Evolutionary conservation across 2,113 vertebrate genomes (phyloP), one percentile per base, ranked within the genome.

Genomic region (Pseudolaguvia tuberculata): DNA sequence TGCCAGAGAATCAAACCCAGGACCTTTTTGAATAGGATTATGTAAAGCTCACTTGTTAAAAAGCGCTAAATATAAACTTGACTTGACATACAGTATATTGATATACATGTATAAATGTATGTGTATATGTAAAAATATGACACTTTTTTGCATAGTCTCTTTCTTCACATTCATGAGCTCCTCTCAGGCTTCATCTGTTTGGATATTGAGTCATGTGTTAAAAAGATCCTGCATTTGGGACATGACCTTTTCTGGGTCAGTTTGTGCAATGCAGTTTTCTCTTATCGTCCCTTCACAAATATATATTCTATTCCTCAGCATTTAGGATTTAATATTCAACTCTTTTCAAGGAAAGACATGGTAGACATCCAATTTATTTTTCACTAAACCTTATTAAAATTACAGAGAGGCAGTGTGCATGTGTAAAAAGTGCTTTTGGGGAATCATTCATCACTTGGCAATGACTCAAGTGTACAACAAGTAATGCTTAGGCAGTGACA

Each of bases 241-340:
- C 67, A 42, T 20, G 56, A 45, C 29, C 47, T 42, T 77, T 70
- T 77, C 67, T 70, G 67, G 75, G 75, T 77, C 67, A 62, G 47
- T 29, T 62, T 52, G 12, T 53, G 72, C 27, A 23, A 20, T 27
- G 58, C 7, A 39, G 35, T 23, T 50, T 20, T 39, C 13, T 1
- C 10, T 45, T 42, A 39, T 42, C 7, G 1, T 63, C 23, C 15
- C 14, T 48, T 10, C 2, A 27, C 13, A 27, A 47, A 15, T 66
- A 48, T 48, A 27, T n/a, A n/a, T 62, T 42, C 42, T 17, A 7
- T 47, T 12, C 45, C 20, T 66, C 21, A 11, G 42, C 48, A 15
- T 55, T 52, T 70, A 39, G 50, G n/a, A 70, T 55, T 55, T 70
- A 70, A 21, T 39, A 70, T 70, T 70, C 29, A 20, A 39, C 67